phyloP scores from a whole-genome alignment of 2,113 vertebrate species.

The Elephantulus edwardii region DNA sequence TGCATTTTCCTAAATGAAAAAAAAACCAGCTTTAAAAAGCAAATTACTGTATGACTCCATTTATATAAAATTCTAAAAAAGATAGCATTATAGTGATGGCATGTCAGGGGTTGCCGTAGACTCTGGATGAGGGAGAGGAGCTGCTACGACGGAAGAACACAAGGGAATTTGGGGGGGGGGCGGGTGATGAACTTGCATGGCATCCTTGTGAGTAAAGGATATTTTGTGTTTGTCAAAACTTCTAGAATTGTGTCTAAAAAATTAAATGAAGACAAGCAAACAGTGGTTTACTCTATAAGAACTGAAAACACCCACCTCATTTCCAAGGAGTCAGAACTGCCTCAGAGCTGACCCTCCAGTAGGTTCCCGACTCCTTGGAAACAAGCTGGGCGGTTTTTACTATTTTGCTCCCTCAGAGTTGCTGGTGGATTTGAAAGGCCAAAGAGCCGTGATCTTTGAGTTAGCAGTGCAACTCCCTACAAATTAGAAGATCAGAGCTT shows the following conservation, averaged over 20 bases:
- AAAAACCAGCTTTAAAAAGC: not conserved
- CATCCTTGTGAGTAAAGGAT: not conserved
- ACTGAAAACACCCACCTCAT: too few species aligned
- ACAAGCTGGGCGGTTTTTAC: too few species aligned
- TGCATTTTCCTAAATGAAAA: not conserved
- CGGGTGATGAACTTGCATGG: fast-evolving
- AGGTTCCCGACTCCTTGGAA: too few species aligned
- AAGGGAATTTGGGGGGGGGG: not conserved
- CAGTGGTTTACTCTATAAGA: not conserved
- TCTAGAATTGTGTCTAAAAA: not conserved
- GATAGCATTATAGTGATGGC: not conserved
- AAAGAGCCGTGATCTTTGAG: too few species aligned
- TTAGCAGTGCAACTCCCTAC: too few species aligned
- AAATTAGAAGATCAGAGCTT: too few species aligned
- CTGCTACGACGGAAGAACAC: not conserved
- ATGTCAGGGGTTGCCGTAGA: not conserved
- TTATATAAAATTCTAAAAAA: not conserved
- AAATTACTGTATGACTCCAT: fast-evolving
- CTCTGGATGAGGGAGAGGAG: not conserved
- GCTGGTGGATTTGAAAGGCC: too few species aligned
- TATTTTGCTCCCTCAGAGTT: too few species aligned
- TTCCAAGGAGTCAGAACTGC: too few species aligned
- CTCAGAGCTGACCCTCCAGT: too few species aligned
- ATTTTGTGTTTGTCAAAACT: not conserved
- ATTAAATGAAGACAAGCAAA: fast-evolving